These are phyloP conservation scores for Pammene fasciana DNA, from an alignment of 2,888 invertebrate genomes.

Conservation along the genomic window DNA sequence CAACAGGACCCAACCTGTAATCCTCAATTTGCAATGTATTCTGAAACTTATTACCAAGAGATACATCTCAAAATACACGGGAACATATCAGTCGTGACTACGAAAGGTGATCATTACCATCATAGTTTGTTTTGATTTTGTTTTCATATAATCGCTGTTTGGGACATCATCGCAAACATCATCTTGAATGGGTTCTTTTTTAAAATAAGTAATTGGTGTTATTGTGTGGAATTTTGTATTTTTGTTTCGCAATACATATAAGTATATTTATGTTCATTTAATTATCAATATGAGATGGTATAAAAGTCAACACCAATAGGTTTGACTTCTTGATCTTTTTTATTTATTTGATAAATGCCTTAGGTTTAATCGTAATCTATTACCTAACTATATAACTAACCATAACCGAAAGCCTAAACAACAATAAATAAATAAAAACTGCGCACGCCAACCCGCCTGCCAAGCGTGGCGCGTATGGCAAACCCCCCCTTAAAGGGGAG, in stretches of 20 bases:
- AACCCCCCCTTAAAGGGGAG: too few species aligned
- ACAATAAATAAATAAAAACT: too few species aligned
- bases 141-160: conserved; percentile 35
- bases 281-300: not conserved
- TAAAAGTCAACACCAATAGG: not conserved
- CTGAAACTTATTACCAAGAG: not conserved
- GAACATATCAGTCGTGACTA: conserved; percentile 14
- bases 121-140: conserved; percentile 29
- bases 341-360: not conserved
- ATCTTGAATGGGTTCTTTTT: not conserved
- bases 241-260: conserved; percentile 8
- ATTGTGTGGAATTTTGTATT: conserved; percentile 4
- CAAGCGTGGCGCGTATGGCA: too few species aligned
- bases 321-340: not conserved
- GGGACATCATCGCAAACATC: conserved; percentile 23
- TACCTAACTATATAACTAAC: too few species aligned
- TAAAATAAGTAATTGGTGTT: conserved; percentile 20
- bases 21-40: not conserved
- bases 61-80: not conserved
- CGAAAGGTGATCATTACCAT: conserved; percentile 30
- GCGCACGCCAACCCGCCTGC: too few species aligned
- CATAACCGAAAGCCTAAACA: too few species aligned
- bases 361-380: not conserved
- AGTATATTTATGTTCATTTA: not conserved
- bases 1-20: conserved; percentile 41